phyloP scores from a whole-genome alignment of 1,140 invertebrate species.

The Drosophila willistoni region DNA sequence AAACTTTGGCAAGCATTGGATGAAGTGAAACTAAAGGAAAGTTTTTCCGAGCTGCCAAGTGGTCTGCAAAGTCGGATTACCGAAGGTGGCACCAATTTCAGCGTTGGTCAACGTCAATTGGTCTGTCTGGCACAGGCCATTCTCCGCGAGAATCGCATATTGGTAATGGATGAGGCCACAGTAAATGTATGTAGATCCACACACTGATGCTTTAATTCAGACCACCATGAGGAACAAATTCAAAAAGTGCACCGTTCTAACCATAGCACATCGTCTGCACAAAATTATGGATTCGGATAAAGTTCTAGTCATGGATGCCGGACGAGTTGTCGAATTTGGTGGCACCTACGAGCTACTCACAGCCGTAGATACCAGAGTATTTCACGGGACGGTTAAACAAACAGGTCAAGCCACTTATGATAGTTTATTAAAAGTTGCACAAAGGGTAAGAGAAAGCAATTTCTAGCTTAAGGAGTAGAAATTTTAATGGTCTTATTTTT shows the following conservation, averaged over 20 bases:
- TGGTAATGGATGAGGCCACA: constrained; percentile 89
- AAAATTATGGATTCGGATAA: constrained; percentile 89
- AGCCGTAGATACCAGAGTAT: constrained; percentile 74
- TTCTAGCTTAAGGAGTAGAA: not conserved
- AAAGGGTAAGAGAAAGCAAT: constrained; percentile 79
- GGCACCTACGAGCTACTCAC: constrained; percentile 86
- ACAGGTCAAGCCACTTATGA: constrained; percentile 87
- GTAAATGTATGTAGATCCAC: constrained; percentile 89
- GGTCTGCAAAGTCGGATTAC: constrained; percentile 89
- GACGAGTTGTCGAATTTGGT: constrained; percentile 87
- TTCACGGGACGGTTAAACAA: constrained; percentile 88
- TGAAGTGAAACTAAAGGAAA: constrained; percentile 89
- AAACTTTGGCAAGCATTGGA: constrained; percentile 92
- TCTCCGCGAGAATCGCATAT: constrained; percentile 90
- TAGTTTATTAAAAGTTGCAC: constrained; percentile 85
- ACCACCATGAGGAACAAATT: constrained; percentile 89
- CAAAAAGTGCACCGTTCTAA: constrained; percentile 90
- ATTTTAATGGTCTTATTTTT: not conserved
- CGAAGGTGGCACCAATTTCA: constrained; percentile 91
- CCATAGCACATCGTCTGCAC: constrained; percentile 92
- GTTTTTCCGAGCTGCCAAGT: constrained; percentile 86
- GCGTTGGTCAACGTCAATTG: constrained; percentile 92
- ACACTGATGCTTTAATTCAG: constrained; percentile 89
- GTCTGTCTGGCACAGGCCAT: constrained; percentile 91
- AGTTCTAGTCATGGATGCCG: constrained; percentile 86